These are phyloP conservation scores for Calameuta idolon DNA, from an alignment of 2,888 invertebrate genomes.

Conservation along the genomic window DNA sequence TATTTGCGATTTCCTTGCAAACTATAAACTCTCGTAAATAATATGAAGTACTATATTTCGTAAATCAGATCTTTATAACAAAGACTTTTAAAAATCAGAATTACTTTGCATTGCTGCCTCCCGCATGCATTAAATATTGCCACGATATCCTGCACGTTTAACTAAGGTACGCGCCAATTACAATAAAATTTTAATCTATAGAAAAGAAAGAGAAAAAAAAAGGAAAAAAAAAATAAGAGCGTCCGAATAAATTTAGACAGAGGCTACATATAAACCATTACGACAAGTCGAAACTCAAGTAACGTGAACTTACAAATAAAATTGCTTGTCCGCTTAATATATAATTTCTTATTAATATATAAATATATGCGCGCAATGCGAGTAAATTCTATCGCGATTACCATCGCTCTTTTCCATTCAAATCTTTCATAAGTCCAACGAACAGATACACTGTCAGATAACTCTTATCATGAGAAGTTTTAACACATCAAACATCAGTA, in stretches of 20 bases:
- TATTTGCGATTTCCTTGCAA: constrained; percentile 25
- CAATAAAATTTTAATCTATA: constrained; percentile 50
- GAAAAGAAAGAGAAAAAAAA: background rate
- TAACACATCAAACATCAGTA: background rate
- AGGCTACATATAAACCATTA: constrained; percentile 35
- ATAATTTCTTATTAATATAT: constrained; percentile 25
- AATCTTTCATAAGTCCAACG: background rate
- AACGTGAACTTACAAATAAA: constrained; percentile 34
- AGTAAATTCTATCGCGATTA: background rate
- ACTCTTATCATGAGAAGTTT: background rate
- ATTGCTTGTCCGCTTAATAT: constrained; percentile 32
- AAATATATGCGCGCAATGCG: constrained; percentile 11
- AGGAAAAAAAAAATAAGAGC: background rate
- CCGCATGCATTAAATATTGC: constrained; percentile 51
- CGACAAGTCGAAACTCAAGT: constrained; percentile 40
- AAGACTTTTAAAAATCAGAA: constrained; percentile 48
- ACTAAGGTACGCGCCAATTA: constrained; percentile 47
- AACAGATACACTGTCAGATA: background rate
- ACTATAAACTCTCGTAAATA: constrained; percentile 25
- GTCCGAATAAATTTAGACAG: constrained; percentile 39
- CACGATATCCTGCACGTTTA: constrained; percentile 57
- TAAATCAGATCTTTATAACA: constrained; percentile 54
- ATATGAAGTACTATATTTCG: constrained; percentile 41
- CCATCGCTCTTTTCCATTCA: background rate
- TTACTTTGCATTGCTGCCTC: constrained; percentile 44